Evolutionary conservation across 2,113 vertebrate species (phyloP).

Genomic region (Eidolon helvum): DNA sequence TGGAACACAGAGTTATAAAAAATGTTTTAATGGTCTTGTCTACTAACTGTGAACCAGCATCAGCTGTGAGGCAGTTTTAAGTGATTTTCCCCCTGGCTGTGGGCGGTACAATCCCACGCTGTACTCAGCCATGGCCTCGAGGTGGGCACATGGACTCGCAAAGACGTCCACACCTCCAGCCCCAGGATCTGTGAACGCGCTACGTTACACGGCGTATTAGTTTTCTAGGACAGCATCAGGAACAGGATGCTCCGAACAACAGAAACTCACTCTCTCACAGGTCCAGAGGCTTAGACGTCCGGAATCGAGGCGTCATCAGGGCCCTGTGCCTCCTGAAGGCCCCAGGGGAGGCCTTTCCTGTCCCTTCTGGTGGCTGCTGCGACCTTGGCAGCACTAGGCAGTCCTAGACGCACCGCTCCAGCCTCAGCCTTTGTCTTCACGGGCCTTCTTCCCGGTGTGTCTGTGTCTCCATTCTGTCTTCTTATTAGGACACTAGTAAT

Average conservation of each 20-base stretch:
- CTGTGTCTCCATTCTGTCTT: not conserved
- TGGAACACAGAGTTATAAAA: not conserved
- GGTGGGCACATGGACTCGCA: not conserved
- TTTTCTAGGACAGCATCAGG: not conserved
- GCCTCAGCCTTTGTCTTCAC: not conserved
- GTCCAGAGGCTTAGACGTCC: not conserved
- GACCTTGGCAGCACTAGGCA: not conserved
- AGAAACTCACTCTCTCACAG: not conserved
- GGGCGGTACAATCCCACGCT: not conserved
- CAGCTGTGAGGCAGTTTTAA: not conserved
- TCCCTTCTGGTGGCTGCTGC: not conserved
- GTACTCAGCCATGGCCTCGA: not conserved
- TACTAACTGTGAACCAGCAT: not conserved
- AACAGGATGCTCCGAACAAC: too few species aligned
- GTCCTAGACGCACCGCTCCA: too few species aligned
- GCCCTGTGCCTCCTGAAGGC: not conserved
- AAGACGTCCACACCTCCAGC: not conserved
- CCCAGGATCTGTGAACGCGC: not conserved
- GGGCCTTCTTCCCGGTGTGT: not conserved
- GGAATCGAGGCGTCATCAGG: not conserved
- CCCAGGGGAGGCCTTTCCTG: not conserved
- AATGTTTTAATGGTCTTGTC: not conserved
- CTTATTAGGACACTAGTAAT: not conserved
- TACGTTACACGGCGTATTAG: rapidly evolving
- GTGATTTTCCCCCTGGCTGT: not conserved